These are phyloP conservation scores for Mormyrops boulengeri DNA, from an alignment of 2,797 vertebrate genomes.

Conservation along the genomic window DNA sequence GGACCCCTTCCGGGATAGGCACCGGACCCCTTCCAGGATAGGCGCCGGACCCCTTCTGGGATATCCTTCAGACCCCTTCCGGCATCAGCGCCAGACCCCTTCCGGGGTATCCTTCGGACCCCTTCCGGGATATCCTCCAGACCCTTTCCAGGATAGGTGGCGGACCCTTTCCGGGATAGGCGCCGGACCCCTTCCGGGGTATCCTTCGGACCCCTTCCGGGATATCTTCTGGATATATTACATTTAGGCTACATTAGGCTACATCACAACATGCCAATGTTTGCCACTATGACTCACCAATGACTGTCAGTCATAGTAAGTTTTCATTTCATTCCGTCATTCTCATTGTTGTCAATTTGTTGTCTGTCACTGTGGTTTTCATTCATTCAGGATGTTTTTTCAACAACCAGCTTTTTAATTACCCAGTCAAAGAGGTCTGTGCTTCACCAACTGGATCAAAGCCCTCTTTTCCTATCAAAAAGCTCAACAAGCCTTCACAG, in stretches of 20 bases:
- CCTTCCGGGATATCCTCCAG: no score
- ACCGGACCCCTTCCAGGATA: background rate
- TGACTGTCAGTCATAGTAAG: background rate
- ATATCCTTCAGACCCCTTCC: background rate
- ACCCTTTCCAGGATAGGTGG: no score
- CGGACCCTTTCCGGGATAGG: no score
- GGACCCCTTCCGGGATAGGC: no score
- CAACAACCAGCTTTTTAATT: slow-evolving; percentile 10
- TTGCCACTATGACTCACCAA: background rate
- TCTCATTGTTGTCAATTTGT: background rate
- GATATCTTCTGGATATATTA: background rate
- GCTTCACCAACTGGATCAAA: background rate
- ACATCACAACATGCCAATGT: background rate
- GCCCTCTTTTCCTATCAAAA: background rate
- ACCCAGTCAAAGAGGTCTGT: background rate
- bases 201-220: no score
- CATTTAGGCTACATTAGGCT: background rate
- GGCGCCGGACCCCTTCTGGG: rapidly evolving
- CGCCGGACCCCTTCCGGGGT: no score
- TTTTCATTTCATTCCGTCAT: background rate
- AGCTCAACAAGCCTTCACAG: background rate
- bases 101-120: no score
- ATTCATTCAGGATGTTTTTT: background rate
- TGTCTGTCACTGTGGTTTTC: background rate
- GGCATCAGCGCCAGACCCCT: no score